Percentiles rank a stretch among this genome's conserved stretches.
These are phyloP conservation scores for Psittacula derbiana DNA, from an alignment of 2,797 vertebrate genomes.

Conservation along the genomic window DNA sequence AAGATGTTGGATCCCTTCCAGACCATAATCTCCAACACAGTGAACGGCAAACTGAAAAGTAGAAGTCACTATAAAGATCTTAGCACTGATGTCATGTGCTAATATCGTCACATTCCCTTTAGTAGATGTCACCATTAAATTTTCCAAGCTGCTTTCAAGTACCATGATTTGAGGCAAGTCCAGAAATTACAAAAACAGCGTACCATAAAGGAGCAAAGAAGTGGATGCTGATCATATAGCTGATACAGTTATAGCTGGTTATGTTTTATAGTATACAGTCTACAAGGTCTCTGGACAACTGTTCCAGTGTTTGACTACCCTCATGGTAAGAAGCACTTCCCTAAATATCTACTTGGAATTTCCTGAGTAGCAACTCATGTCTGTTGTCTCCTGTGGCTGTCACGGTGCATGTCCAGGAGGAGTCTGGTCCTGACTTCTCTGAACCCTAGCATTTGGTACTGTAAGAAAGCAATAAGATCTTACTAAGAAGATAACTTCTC, in stretches of 20 bases:
- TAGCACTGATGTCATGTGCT: not conserved
- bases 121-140: not conserved
- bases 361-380: not conserved
- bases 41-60: not conserved
- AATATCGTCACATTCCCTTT: not conserved
- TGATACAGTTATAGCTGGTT: not conserved
- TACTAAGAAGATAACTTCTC: not conserved
- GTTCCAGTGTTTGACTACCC: not conserved
- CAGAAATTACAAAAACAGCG: not conserved
- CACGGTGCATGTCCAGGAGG: not conserved
- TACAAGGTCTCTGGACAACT: not conserved
- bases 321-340: not conserved
- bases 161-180: not conserved
- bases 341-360: not conserved
- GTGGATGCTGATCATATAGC: not conserved
- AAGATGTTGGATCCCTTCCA: not conserved
- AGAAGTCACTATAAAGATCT: not conserved
- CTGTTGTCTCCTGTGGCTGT: not conserved
- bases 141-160: not conserved
- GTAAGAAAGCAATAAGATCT: not conserved
- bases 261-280: not conserved
- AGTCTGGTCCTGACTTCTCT: not conserved
- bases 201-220: not conserved
- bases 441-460: not conserved
- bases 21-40: not conserved